These are phyloP conservation scores for Heliconius charithonia DNA, from an alignment of 2,888 invertebrate species.

Conservation along the genomic window DNA sequence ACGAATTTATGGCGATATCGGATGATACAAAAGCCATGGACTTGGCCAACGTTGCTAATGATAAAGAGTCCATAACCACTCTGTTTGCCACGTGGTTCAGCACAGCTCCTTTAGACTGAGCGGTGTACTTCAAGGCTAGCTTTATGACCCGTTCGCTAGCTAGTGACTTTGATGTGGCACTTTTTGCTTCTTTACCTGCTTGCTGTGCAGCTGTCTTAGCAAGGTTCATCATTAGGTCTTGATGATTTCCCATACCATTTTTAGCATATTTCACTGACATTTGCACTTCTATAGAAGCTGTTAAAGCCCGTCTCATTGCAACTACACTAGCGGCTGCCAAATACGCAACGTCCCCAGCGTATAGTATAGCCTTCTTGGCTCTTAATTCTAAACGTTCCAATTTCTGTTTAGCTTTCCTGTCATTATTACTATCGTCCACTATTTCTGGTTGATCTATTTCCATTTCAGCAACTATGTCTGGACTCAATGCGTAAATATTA, in stretches of 20 bases:
- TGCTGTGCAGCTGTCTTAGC: conserved; percentile 80
- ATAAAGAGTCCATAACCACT: conserved; percentile 76
- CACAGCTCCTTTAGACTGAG: conserved; percentile 75
- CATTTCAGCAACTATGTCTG: conserved; percentile 72
- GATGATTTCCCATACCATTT: conserved; percentile 77
- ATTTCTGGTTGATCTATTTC: conserved; percentile 72
- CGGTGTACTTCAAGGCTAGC: conserved; percentile 75
- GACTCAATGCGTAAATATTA: conserved; percentile 61
- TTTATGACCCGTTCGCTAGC: conserved; percentile 76
- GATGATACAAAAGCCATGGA: conserved; percentile 80
- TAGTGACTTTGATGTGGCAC: conserved; percentile 73
- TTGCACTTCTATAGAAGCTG: conserved; percentile 78
- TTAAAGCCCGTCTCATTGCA: conserved; percentile 75
- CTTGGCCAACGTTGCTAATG: conserved; percentile 74
- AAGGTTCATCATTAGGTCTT: conserved; percentile 79
- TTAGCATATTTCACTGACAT: conserved; percentile 78
- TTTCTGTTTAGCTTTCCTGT: conserved; percentile 70
- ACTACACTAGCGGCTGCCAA: conserved; percentile 78
- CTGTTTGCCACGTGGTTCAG: conserved; percentile 78
- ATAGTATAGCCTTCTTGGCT: conserved; percentile 78
- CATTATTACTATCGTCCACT: conserved; percentile 65
- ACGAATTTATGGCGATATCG: conserved; percentile 78
- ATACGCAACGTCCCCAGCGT: conserved; percentile 79
- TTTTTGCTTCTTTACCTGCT: conserved; percentile 79
- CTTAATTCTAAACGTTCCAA: conserved; percentile 72